Conservation (phyloP, 2,888 invertebrate species). For the Crossocerus cetratus region DNA sequence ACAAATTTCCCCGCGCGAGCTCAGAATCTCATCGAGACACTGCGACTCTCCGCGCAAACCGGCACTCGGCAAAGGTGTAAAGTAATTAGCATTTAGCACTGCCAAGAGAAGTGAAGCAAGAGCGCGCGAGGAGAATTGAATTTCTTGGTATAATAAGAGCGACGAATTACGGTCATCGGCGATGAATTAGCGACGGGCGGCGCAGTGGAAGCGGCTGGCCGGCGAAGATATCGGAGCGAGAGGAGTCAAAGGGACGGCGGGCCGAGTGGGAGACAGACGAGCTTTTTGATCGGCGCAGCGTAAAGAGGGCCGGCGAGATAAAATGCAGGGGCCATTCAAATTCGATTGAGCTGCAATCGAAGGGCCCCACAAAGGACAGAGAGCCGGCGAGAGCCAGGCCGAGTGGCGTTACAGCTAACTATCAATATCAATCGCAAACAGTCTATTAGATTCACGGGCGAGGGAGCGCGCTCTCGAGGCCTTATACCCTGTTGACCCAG, state of each 20-base stretch:
- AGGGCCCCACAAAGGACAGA: too few species aligned
- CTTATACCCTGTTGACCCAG: not conserved
- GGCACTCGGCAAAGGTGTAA: constrained; percentile 31
- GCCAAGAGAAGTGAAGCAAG: not conserved
- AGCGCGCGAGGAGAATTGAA: constrained; percentile 35
- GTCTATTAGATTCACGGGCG: too few species aligned
- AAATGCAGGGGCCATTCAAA: not conserved
- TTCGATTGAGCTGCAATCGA: not conserved
- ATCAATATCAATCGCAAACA: too few species aligned
- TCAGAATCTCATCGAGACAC: constrained; percentile 5
- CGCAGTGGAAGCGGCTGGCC: not conserved
- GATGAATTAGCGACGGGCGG: not conserved
- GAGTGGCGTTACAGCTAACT: too few species aligned
- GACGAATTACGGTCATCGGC: constrained; percentile 4
- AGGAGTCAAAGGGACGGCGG: too few species aligned
- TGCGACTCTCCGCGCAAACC: not conserved
- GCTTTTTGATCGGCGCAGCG: not conserved
- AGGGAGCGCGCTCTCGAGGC: too few species aligned
- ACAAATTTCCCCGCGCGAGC: constrained; percentile 45
- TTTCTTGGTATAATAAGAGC: constrained; percentile 20
- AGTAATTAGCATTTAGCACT: constrained; percentile 33
- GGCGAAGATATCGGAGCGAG: not conserved
- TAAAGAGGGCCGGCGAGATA: not conserved
- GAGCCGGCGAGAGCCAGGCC: too few species aligned
- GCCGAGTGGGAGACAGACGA: too few species aligned